These are phyloP conservation scores for Poecilia wingei DNA, from an alignment of 2,797 vertebrate genomes.

Conservation along the genomic window DNA sequence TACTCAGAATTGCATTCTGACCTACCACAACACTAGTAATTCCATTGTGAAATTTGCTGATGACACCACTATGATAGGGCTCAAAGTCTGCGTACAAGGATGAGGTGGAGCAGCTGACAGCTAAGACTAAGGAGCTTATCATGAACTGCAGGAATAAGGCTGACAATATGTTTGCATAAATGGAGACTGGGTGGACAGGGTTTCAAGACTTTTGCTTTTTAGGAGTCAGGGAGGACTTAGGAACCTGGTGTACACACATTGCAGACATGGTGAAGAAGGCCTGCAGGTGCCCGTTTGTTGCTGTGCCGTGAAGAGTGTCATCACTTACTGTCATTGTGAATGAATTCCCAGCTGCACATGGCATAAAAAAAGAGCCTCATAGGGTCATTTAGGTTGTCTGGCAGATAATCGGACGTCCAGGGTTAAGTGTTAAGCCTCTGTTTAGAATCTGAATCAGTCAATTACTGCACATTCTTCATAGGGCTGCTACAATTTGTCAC, in stretches of 20 bases:
- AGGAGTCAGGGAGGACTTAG: neutral
- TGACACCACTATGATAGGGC: no score
- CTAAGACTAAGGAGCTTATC: no score
- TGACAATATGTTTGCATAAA: neutral
- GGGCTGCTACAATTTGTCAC: conserved; percentile 19
- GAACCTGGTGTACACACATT: neutral
- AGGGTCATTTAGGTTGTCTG: neutral
- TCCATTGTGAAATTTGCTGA: no score
- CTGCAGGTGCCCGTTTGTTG: neutral
- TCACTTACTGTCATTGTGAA: neutral
- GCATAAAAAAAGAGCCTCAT: neutral
- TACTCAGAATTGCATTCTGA: no score
- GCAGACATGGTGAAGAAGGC: neutral
- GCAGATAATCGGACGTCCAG: neutral
- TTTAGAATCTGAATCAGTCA: conserved; percentile 30
- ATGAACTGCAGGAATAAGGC: neutral
- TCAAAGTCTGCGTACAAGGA: no score
- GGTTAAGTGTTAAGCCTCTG: neutral
- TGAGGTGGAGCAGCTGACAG: no score
- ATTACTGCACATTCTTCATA: conserved; percentile 7
- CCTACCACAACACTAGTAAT: no score
- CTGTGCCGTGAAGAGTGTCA: neutral
- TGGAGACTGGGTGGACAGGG: neutral
- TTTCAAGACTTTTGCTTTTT: neutral
- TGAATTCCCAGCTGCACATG: neutral